Evolutionary conservation across 2,113 vertebrate genomes (phyloP).

Genomic region (Xyliphius kryptos): DNA sequence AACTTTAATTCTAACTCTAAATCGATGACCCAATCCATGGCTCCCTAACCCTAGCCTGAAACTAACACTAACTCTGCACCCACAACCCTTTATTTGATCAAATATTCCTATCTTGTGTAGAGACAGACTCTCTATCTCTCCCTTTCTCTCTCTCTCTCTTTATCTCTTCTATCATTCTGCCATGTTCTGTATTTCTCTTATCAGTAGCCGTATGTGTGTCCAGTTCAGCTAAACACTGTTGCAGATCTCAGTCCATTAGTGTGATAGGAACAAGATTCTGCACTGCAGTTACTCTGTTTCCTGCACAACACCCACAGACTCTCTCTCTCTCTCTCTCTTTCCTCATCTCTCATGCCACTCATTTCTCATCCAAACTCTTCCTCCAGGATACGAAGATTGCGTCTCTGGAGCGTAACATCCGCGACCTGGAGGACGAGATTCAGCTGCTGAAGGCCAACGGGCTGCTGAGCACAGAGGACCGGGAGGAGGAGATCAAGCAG

Average conservation of each 20-base stretch:
- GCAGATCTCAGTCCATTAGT: slow-evolving; percentile 52
- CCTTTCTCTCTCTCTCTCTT: too few relatives aligned
- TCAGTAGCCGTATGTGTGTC: slow-evolving; percentile 55
- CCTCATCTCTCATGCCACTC: slow-evolving; percentile 2
- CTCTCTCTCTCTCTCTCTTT: slow-evolving; percentile 27
- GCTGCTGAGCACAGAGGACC: slow-evolving; percentile 87
- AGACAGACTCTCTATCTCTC: too few relatives aligned
- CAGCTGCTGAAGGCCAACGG: slow-evolving; percentile 98
- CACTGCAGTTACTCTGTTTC: slow-evolving; percentile 50
- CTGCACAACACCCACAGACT: slow-evolving; percentile 19
- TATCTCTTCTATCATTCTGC: too few relatives aligned
- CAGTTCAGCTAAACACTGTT: slow-evolving; percentile 63
- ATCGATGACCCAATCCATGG: too few relatives aligned
- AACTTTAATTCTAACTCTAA: too few relatives aligned
- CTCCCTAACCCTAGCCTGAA: too few relatives aligned
- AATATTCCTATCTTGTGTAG: too few relatives aligned
- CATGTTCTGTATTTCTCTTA: slow-evolving; percentile 32
- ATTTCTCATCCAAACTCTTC: slow-evolving; percentile 56
- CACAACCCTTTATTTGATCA: too few relatives aligned
- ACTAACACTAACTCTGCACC: too few relatives aligned
- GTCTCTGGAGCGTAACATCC: slow-evolving; percentile 94
- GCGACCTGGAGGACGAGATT: slow-evolving; percentile 98
- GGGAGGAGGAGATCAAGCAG: slow-evolving; percentile 98
- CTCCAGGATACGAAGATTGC: slow-evolving; percentile 96
- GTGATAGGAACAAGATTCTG: slow-evolving; percentile 47